Evolutionary conservation across 2,797 vertebrate genomes (phyloP).

Genomic region (Varecia variegata): DNA sequence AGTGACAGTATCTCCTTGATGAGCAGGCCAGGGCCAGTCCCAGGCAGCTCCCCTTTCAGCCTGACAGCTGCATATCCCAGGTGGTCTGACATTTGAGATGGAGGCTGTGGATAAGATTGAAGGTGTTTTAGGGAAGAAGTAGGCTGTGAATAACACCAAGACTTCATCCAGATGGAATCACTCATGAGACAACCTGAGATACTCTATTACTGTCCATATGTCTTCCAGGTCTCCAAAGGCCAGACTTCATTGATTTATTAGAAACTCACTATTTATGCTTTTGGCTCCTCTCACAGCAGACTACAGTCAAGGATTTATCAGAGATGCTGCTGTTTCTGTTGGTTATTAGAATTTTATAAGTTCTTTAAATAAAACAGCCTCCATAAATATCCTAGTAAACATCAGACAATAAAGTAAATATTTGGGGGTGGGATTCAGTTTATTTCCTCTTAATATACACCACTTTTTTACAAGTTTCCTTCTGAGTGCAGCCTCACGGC

Average conservation of each 20-base stretch:
- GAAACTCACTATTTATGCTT: constrained; percentile 80
- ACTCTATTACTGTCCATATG: constrained; percentile 88
- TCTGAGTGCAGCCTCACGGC: constrained; percentile 47
- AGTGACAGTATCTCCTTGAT: constrained; percentile 77
- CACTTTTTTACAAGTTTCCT: constrained; percentile 77
- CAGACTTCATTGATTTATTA: constrained; percentile 86
- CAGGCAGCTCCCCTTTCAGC: constrained; percentile 90
- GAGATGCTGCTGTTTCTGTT: constrained; percentile 63
- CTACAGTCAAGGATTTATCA: constrained; percentile 73
- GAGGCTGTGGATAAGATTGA: constrained; percentile 89
- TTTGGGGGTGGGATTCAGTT: constrained; percentile 68
- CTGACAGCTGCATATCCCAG: constrained; percentile 96
- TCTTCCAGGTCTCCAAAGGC: constrained; percentile 88
- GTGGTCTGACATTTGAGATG: constrained; percentile 98
- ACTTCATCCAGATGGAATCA: constrained; percentile 89
- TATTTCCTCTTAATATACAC: constrained; percentile 67
- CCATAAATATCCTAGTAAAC: constrained; percentile 80
- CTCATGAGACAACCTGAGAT: constrained; percentile 93
- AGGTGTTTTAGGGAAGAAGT: constrained; percentile 91
- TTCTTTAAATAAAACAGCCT: constrained; percentile 68
- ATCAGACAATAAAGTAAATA: constrained; percentile 79
- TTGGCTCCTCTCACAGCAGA: constrained; percentile 76
- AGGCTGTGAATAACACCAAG: constrained; percentile 90
- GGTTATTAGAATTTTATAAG: constrained; percentile 71
- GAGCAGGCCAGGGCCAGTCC: constrained; percentile 77